Conservation (phyloP, 2,797 vertebrate genomes). For the Acipenser transmontanus region DNA sequence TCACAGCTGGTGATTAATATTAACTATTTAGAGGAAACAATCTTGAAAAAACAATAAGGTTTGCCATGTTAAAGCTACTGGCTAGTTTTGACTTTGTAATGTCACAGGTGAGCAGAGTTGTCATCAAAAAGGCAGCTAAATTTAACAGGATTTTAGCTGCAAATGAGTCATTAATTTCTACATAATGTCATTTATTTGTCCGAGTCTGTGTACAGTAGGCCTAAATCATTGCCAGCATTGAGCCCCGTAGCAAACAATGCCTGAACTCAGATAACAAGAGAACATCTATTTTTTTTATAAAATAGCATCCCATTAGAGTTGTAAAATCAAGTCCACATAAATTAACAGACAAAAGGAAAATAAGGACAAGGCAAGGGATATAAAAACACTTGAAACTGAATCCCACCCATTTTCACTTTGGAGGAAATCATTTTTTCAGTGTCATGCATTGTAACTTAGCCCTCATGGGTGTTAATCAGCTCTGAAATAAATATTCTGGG, state of each 20-base stretch:
- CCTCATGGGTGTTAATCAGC: background rate
- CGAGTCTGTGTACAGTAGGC: slow-evolving; percentile 8
- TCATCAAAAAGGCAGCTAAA: slow-evolving; percentile 3
- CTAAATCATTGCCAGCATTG: background rate
- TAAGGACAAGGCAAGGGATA: background rate
- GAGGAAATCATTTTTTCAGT: background rate
- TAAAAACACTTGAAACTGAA: background rate
- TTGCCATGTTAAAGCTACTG: too few species aligned
- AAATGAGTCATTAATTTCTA: slow-evolving; percentile 21
- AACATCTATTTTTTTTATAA: background rate
- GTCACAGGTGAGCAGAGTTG: slow-evolving; percentile 6
- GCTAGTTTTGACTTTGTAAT: too few species aligned
- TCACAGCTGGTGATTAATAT: too few species aligned
- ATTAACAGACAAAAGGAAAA: background rate
- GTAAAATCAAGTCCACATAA: background rate
- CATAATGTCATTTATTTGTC: slow-evolving; percentile 14
- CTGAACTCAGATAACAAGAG: background rate
- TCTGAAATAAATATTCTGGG: slow-evolving; percentile 27
- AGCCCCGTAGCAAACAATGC: slow-evolving; percentile 1
- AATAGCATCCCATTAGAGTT: background rate
- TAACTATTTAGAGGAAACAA: too few species aligned
- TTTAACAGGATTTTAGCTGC: slow-evolving; percentile 9
- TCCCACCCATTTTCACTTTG: background rate
- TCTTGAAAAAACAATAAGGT: too few species aligned
- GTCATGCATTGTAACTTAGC: background rate